A percentile compares a stretch with the other conserved stretches of the same genome.
phyloP scores from a whole-genome alignment of 2,113 vertebrate species.

The Lipotes vexillifer region DNA sequence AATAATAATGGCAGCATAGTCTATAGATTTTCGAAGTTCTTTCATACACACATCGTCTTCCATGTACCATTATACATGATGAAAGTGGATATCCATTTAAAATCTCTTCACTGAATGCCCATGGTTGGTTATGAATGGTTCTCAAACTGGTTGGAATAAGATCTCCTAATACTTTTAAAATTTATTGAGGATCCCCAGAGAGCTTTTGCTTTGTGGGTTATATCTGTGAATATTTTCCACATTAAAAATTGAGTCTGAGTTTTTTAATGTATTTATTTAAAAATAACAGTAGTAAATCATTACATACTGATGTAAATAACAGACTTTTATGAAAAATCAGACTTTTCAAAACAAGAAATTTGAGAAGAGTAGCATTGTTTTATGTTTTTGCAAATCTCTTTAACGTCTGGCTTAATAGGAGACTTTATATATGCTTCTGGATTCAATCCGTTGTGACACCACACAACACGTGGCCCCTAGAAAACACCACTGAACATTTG shows the following conservation, averaged over 20 bases:
- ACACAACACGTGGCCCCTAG: neutral
- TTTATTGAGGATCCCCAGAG: neutral
- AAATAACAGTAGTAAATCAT: neutral
- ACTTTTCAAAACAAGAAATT: neutral
- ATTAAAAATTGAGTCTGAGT: neutral
- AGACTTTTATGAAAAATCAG: neutral
- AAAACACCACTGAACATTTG: neutral
- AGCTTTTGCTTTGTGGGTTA: neutral
- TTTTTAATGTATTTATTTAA: neutral
- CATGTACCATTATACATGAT: rapidly evolving
- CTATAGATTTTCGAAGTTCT: neutral
- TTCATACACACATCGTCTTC: neutral
- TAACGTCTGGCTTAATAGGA: neutral
- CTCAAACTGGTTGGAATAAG: neutral
- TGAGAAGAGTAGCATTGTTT: neutral
- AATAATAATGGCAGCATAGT: neutral
- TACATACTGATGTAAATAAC: neutral
- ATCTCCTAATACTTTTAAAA: neutral
- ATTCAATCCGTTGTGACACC: neutral
- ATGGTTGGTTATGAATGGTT: neutral
- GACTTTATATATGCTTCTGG: neutral
- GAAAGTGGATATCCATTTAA: neutral
- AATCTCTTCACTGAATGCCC: neutral
- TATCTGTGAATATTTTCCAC: neutral
- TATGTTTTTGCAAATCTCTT: neutral